A percentile compares a stretch with the other conserved stretches of the same genome.
Evolutionary conservation across 2,888 invertebrate genomes (phyloP).

Genomic region (Phrixothrix hirtus): DNA sequence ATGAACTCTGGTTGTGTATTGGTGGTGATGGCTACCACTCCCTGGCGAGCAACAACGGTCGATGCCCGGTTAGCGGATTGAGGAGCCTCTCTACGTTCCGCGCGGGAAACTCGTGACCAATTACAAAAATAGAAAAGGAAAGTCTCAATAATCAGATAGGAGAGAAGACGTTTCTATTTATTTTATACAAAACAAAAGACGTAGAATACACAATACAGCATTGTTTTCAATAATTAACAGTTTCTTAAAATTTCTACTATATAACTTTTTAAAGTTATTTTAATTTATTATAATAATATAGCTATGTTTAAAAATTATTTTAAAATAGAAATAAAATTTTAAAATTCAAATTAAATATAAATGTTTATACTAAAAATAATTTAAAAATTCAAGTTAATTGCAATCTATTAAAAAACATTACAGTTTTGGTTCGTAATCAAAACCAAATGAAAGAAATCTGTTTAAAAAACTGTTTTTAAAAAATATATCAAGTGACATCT

Average conservation of each 20-base stretch:
- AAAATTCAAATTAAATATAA: not conserved
- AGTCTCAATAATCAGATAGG: slow-evolving; percentile 23
- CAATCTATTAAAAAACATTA: no score
- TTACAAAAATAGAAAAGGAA: slow-evolving; percentile 53
- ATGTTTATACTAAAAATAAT: not conserved
- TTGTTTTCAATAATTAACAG: no score
- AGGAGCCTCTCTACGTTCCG: slow-evolving; percentile 46
- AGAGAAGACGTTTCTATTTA: slow-evolving; percentile 1
- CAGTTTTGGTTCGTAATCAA: no score
- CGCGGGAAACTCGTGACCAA: slow-evolving; percentile 55
- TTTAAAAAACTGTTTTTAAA: no score
- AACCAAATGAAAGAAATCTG: no score
- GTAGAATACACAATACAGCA: not conserved
- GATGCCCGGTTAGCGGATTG: slow-evolving; percentile 52
- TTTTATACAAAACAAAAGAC: not conserved
- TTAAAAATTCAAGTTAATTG: not conserved
- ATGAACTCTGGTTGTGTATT: slow-evolving; percentile 70
- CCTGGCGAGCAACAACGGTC: slow-evolving; percentile 57
- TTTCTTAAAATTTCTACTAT: no score
- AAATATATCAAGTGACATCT: no score
- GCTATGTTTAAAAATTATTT: no score
- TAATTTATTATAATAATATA: no score
- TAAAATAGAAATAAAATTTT: not conserved
- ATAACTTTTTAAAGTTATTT: no score
- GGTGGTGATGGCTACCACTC: slow-evolving; percentile 72